Percentiles rank a stretch among this genome's conserved stretches.
phyloP scores from a whole-genome alignment of 2,113 vertebrate genomes.

The Butorides virescens region DNA sequence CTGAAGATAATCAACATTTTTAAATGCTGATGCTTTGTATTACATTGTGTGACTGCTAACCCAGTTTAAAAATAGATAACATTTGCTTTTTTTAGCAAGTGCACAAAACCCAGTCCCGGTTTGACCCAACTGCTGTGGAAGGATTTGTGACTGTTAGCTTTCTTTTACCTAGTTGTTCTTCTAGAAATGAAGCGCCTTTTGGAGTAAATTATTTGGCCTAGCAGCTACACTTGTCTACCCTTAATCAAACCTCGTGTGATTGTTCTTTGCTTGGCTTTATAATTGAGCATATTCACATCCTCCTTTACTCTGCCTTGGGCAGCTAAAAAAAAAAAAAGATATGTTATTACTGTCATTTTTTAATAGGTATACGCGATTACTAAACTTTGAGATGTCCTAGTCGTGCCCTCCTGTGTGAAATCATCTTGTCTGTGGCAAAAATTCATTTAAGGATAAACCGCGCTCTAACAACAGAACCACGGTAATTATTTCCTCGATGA shows the following conservation, averaged over 20 bases:
- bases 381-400: constrained; percentile 26
- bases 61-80: constrained; percentile 44
- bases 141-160: constrained; percentile 39
- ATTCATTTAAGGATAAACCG: background rate
- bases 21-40: constrained; percentile 7
- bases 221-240: background rate
- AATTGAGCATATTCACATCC: constrained; percentile 16
- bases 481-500: constrained; percentile 39
- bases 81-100: constrained; percentile 24
- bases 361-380: constrained; percentile 1
- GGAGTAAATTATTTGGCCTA: constrained; percentile 14
- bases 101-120: background rate
- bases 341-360: background rate
- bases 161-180: constrained; percentile 38
- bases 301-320: constrained; percentile 15
- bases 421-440: constrained; percentile 19
- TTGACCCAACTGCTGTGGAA: constrained; percentile 37
- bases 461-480: background rate
- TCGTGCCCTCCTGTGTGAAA: constrained; percentile 1
- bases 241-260: background rate
- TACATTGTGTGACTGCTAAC: constrained; percentile 19
- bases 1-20: constrained; percentile 14
- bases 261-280: constrained; percentile 22
- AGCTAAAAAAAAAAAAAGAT: background rate
- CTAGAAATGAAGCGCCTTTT: constrained; percentile 34